A percentile compares a stretch with the other conserved stretches of the same genome.
These are phyloP conservation scores for Cataglyphis livida DNA, from an alignment of 2,888 invertebrate species.

Conservation along the genomic window DNA sequence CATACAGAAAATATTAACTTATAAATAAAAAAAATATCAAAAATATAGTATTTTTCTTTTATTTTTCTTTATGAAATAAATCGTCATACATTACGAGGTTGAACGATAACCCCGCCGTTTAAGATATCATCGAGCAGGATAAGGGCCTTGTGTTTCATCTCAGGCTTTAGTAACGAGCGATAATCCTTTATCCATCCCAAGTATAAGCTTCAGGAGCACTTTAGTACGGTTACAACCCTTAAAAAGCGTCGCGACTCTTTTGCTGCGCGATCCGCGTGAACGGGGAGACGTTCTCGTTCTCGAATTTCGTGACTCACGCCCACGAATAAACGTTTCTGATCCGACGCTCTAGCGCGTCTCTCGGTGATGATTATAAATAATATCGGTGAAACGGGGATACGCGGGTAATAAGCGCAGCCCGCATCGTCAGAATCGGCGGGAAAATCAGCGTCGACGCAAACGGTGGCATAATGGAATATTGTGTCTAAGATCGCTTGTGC, in stretches of 20 bases:
- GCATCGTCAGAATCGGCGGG: slow-evolving; percentile 51
- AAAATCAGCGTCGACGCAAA: slow-evolving; percentile 43
- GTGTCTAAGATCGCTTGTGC: background rate
- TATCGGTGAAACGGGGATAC: slow-evolving; percentile 69
- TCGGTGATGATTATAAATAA: slow-evolving; percentile 72
- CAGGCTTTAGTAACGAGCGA: slow-evolving; percentile 42
- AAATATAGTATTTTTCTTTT: background rate
- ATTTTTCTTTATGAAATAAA: slow-evolving; percentile 5
- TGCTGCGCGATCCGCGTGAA: slow-evolving; percentile 4
- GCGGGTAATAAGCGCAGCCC: slow-evolving; percentile 66
- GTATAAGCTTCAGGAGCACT: slow-evolving; percentile 35
- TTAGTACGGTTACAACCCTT: slow-evolving; percentile 15
- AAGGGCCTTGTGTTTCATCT: slow-evolving; percentile 30
- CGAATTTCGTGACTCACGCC: slow-evolving; percentile 72
- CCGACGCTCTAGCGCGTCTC: slow-evolving; percentile 62
- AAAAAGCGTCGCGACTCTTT: slow-evolving; percentile 9
- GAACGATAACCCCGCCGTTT: background rate
- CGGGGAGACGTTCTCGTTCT: slow-evolving; percentile 35
- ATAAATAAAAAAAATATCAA: background rate
- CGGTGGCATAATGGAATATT: slow-evolving; percentile 1
- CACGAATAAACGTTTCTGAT: slow-evolving; percentile 74
- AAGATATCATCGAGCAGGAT: slow-evolving; percentile 4
- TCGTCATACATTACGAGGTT: background rate
- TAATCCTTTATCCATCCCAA: slow-evolving; percentile 56
- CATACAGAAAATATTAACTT: background rate